Evolutionary conservation across 2,888 invertebrate species (phyloP).

Genomic region (Tridacna gigas): DNA sequence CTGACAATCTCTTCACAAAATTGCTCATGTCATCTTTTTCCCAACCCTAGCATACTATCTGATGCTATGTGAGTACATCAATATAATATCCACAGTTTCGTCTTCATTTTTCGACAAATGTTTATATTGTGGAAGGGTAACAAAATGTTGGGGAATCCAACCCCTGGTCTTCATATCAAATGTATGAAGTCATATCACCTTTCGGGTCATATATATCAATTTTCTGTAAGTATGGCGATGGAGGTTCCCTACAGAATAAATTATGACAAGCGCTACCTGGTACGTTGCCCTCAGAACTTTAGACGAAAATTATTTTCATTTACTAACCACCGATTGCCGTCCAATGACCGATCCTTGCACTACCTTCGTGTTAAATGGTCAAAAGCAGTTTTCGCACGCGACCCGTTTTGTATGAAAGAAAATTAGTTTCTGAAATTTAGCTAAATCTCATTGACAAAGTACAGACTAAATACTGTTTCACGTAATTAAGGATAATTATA

Average conservation of each 20-base stretch:
- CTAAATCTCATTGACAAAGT: neutral
- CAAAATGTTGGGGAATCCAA: too few relatives aligned
- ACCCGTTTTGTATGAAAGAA: neutral
- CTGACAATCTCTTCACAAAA: too few relatives aligned
- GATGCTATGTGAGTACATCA: too few relatives aligned
- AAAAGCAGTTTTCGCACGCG: conserved; percentile 27
- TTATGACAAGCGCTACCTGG: neutral
- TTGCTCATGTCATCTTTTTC: too few relatives aligned
- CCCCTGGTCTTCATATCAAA: neutral
- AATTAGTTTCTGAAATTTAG: too few relatives aligned
- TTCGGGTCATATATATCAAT: conserved; percentile 3
- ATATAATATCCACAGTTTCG: too few relatives aligned
- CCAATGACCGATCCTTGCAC: neutral
- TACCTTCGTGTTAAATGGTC: conserved; percentile 5
- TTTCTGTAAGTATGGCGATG: neutral
- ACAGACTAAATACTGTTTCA: too few relatives aligned
- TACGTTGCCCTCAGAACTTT: neutral
- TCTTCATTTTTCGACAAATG: too few relatives aligned
- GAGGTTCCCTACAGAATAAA: neutral
- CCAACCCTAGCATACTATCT: too few relatives aligned
- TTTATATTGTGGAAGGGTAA: too few relatives aligned
- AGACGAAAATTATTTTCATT: neutral
- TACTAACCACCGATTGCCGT: neutral
- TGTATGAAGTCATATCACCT: conserved; percentile 21
- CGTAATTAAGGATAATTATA: too few relatives aligned